These are phyloP conservation scores for Dolichoris vasculosae DNA, from an alignment of 1,140 invertebrate genomes.

Conservation along the genomic window DNA sequence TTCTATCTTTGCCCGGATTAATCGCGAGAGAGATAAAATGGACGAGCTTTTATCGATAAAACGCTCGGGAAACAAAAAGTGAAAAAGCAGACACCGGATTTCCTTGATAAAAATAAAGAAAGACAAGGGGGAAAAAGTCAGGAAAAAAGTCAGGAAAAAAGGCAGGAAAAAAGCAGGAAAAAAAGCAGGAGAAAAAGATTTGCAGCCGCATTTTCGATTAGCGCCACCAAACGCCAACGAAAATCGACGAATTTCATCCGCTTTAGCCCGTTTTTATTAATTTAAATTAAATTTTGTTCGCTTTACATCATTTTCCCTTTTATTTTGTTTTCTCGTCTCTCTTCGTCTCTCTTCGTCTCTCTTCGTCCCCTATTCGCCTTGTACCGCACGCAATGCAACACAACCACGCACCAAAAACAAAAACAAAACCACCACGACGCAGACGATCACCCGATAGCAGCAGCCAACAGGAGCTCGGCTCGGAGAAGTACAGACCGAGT, in stretches of 20 bases:
- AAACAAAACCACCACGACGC: conserved; percentile 35
- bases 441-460: conserved; percentile 72
- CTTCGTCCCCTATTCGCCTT: conserved; percentile 36
- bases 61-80: too few relatives aligned
- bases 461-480: conserved; percentile 68
- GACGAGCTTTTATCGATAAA: too few relatives aligned
- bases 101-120: too few relatives aligned
- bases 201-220: too few relatives aligned
- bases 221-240: not conserved
- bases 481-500: conserved; percentile 69
- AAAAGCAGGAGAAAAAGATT: too few relatives aligned
- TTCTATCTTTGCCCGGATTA: too few relatives aligned
- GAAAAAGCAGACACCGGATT: too few relatives aligned
- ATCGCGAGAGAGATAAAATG: not conserved
- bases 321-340: conserved; percentile 56
- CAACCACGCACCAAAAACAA: conserved; percentile 30
- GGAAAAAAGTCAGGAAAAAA: too few relatives aligned
- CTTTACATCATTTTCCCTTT: conserved; percentile 40
- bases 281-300: conserved; percentile 45
- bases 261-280: conserved; percentile 58
- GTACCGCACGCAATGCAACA: not conserved
- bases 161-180: not conserved
- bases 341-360: conserved; percentile 57
- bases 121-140: too few relatives aligned
- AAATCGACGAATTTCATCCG: conserved; percentile 36